These are phyloP conservation scores for Meloidogyne floridensis DNA, from an alignment of 1,140 invertebrate genomes.

Conservation along the genomic window DNA sequence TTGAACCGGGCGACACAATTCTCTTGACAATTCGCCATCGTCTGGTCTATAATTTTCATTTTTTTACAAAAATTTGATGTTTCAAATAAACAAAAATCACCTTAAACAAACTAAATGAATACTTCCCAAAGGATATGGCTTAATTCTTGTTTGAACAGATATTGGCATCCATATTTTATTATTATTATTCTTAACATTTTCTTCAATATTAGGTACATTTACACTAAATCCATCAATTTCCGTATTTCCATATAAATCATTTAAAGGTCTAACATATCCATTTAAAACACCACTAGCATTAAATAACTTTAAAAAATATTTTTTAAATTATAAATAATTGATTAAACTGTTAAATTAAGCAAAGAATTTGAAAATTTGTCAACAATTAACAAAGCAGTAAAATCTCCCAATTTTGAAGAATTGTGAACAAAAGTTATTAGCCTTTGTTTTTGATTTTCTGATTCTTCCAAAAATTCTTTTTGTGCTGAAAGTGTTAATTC, in stretches of 20 bases:
- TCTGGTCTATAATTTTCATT: slow-evolving; percentile 43
- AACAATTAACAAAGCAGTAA: slow-evolving; percentile 44
- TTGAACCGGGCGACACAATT: slow-evolving; percentile 48
- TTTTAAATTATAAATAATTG: background rate
- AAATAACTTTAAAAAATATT: slow-evolving; percentile 11
- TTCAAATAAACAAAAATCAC: background rate
- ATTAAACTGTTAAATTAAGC: slow-evolving; percentile 46
- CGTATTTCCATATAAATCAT: slow-evolving; percentile 19
- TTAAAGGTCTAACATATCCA: slow-evolving; percentile 30
- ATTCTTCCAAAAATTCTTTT: slow-evolving; percentile 16
- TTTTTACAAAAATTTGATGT: background rate
- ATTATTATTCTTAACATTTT: slow-evolving; percentile 7
- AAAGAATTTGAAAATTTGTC: slow-evolving; percentile 52
- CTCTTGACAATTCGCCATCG: slow-evolving; percentile 32
- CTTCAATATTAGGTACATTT: slow-evolving; percentile 24
- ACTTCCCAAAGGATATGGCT: slow-evolving; percentile 24
- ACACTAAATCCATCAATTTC: slow-evolving; percentile 41
- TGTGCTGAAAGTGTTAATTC: slow-evolving; percentile 40
- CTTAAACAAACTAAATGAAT: slow-evolving; percentile 29
- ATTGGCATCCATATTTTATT: slow-evolving; percentile 22
- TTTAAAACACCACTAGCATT: slow-evolving; percentile 33
- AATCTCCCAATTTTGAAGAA: slow-evolving; percentile 45
- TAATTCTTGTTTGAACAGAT: slow-evolving; percentile 18
- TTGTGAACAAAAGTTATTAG: slow-evolving; percentile 49
- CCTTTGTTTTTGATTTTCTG: slow-evolving; percentile 2